Percentiles rank a stretch among this genome's conserved stretches.
Evolutionary conservation across 1,140 invertebrate species (phyloP).

Genomic region (Heliconius congener): DNA sequence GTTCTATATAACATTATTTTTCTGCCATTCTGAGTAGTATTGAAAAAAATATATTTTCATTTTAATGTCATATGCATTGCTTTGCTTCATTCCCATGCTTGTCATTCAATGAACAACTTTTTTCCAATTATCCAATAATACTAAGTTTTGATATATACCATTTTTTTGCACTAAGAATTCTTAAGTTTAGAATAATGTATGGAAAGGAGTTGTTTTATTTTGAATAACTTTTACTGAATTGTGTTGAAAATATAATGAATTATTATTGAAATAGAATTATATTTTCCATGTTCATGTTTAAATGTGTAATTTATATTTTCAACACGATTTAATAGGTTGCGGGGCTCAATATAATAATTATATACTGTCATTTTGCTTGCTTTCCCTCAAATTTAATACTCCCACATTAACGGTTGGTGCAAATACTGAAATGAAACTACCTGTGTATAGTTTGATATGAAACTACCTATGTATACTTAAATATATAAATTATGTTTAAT

Average conservation of each 20-base stretch:
- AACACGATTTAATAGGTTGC: neutral
- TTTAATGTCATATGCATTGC: neutral
- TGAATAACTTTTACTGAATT: neutral
- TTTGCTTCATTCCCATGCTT: neutral
- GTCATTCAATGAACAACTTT: neutral
- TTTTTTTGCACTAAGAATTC: neutral
- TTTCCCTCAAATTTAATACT: neutral
- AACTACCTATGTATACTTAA: no score
- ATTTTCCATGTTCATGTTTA: neutral
- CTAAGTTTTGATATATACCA: neutral
- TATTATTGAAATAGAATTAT: neutral
- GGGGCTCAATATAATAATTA: neutral
- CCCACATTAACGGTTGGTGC: neutral
- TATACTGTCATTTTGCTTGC: neutral
- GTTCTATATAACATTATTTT: neutral
- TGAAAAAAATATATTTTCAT: neutral
- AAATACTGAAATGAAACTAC: constrained; percentile 22
- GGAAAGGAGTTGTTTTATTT: neutral
- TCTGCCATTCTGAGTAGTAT: neutral
- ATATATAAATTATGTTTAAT: no score
- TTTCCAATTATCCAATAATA: neutral
- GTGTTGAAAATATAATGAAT: neutral
- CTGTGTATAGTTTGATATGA: neutral
- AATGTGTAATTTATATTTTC: neutral
- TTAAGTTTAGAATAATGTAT: neutral